Conservation (phyloP, 2,113 vertebrate genomes). For the Raja brachyura region DNA sequence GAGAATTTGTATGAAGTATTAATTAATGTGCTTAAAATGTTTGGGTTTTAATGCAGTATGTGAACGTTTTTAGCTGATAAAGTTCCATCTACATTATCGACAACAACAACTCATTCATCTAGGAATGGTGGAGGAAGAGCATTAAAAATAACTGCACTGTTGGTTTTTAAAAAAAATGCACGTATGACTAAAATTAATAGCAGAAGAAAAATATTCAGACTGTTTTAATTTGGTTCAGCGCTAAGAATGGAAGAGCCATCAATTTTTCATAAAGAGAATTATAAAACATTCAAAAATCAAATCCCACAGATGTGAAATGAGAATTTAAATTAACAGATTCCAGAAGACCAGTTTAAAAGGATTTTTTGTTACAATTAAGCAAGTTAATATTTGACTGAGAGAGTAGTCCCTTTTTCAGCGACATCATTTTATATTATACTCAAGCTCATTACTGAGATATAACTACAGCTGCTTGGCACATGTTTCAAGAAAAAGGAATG, state of each 20-base stretch:
- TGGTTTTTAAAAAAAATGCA: background rate
- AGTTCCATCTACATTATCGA: constrained; percentile 1
- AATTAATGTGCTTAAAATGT: background rate
- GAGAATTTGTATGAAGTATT: background rate
- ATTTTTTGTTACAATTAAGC: background rate
- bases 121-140: constrained; percentile 53
- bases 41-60: background rate
- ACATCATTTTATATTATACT: constrained; percentile 22
- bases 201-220: background rate
- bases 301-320: background rate
- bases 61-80: background rate
- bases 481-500: constrained; percentile 13
- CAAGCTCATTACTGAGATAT: background rate
- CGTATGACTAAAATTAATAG: background rate
- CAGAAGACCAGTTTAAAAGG: background rate
- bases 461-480: constrained; percentile 25
- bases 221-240: background rate
- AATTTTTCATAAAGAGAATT: background rate
- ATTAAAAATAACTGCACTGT: constrained; percentile 51
- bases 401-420: background rate
- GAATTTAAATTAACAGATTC: background rate
- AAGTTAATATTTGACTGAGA: background rate
- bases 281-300: background rate
- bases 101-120: constrained; percentile 38
- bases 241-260: background rate